Evolutionary conservation across 2,113 vertebrate genomes (phyloP).

Genomic region (Brachypteracias leptosomus): DNA sequence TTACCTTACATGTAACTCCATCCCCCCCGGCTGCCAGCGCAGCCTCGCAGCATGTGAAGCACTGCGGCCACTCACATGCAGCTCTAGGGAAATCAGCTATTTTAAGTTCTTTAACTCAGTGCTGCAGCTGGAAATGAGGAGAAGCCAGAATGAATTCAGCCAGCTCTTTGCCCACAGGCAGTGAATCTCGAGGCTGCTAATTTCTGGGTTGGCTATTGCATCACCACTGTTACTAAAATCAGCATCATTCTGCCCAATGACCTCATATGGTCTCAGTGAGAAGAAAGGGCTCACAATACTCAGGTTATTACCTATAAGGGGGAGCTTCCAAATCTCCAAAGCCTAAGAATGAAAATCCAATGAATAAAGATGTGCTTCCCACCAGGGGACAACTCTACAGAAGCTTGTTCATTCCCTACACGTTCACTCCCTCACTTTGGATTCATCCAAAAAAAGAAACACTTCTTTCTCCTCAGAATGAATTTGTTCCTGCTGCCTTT

Average conservation of each 20-base stretch:
- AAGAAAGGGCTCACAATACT: not conserved
- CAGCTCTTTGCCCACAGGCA: slow-evolving; percentile 1
- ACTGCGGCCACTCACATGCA: rapidly evolving
- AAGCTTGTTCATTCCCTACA: not conserved
- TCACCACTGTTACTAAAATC: not conserved
- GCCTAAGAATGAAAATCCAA: not conserved
- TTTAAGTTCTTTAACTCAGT: not conserved
- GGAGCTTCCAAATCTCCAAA: not conserved
- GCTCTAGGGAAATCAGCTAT: not conserved
- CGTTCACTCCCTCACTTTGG: not conserved
- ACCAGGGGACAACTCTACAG: not conserved
- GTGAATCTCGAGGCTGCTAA: not conserved
- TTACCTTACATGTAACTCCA: not conserved
- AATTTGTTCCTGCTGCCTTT: not conserved
- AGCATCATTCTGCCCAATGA: not conserved
- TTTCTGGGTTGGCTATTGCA: not conserved
- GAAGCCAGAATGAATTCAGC: not conserved
- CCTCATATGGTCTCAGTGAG: not conserved
- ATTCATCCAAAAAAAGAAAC: not conserved
- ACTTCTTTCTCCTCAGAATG: not conserved
- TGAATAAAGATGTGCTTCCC: not conserved
- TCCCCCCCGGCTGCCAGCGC: not conserved
- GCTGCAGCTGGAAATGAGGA: slow-evolving; percentile 18
- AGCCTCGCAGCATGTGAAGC: rapidly evolving
- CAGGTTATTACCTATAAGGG: not conserved